Evolutionary conservation across 64 coral and sea anemone species (phyloP).

Genomic region (Actinia equina): DNA sequence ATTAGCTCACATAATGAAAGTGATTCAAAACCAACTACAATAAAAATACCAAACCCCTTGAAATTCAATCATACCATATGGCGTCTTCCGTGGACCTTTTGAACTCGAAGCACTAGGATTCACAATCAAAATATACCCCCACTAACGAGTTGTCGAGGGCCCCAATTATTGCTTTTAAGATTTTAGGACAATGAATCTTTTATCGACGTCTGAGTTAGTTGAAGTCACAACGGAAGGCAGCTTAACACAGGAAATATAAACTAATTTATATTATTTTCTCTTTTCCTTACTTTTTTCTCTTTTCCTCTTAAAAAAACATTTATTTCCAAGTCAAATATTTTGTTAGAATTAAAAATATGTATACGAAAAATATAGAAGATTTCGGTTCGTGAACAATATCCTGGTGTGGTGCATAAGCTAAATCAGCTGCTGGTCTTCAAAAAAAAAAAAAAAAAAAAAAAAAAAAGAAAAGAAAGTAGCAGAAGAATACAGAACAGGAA

Average conservation of each 20-base stretch:
- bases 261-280: not conserved
- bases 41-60: not conserved
- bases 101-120: not conserved
- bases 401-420: no score
- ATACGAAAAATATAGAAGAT: no score
- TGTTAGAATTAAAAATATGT: no score
- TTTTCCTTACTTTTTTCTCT: no score
- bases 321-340: no score
- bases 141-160: not conserved
- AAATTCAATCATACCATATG: not conserved
- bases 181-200: not conserved
- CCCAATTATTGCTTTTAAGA: not conserved
- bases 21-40: no score
- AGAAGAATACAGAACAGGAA: not conserved
- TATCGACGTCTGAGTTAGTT: not conserved
- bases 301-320: no score
- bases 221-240: no score
- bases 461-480: not conserved
- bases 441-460: not conserved
- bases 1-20: no score
- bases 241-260: not conserved
- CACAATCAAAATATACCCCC: not conserved
- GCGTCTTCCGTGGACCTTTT: not conserved
- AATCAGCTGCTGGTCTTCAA: no score
- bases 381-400: no score